Conservation (phyloP, 2,888 invertebrate genomes). For the Apamea epomidion region DNA sequence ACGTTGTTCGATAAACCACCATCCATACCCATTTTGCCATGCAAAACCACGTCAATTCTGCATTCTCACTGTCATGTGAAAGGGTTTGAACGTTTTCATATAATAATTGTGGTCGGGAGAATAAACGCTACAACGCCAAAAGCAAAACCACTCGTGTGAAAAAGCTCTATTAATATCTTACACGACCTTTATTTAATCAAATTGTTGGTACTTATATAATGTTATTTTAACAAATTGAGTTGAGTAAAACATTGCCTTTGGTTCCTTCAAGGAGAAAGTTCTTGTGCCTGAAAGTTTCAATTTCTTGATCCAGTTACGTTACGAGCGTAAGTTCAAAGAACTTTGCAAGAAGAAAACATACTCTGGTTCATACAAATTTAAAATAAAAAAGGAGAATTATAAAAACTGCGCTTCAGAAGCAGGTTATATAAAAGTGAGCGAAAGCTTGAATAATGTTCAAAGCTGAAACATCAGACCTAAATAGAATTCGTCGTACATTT, state of each 20-base stretch:
- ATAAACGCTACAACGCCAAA: background rate
- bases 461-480: constrained; percentile 6
- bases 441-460: constrained; percentile 26
- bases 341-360: constrained; percentile 24
- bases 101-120: background rate
- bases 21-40: background rate
- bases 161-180: background rate
- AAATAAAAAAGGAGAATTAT: constrained; percentile 23
- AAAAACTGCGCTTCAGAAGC: constrained; percentile 19
- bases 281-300: constrained; percentile 32
- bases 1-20: background rate
- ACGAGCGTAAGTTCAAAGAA: constrained; percentile 33
- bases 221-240: constrained; percentile 32
- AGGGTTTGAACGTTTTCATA: constrained; percentile 4
- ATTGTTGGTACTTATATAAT: background rate
- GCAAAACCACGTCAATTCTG: constrained; percentile 10
- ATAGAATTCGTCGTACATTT: background rate
- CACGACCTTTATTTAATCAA: constrained; percentile 10
- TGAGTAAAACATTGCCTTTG: constrained; percentile 38
- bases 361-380: constrained; percentile 22
- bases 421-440: constrained; percentile 16
- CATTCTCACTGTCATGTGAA: background rate
- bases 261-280: constrained; percentile 34
- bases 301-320: constrained; percentile 47
- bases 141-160: background rate